Conservation (phyloP, 1,140 invertebrate species). For the Drosophila paulistorum region DNA sequence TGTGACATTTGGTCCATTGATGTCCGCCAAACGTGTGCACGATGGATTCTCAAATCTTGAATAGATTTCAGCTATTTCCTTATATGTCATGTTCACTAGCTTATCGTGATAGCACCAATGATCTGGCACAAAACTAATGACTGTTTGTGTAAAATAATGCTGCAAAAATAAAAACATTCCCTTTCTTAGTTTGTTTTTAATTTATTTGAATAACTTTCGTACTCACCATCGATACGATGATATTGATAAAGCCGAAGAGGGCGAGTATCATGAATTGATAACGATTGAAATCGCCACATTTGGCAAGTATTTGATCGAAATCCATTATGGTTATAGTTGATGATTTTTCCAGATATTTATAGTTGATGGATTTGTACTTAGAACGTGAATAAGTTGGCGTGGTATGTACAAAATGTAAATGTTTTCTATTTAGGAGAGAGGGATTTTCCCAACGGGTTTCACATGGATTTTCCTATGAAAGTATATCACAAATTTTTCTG, state of each 20-base stretch:
- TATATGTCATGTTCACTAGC: conserved; percentile 77
- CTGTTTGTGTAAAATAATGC: conserved; percentile 86
- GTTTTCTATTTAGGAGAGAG: conserved; percentile 12
- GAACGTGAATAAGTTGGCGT: conserved; percentile 8
- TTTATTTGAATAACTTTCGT: background rate
- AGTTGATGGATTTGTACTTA: conserved; percentile 42
- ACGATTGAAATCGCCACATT: conserved; percentile 86
- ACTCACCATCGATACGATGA: conserved; percentile 84
- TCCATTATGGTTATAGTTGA: conserved; percentile 75
- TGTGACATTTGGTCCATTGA: conserved; percentile 57
- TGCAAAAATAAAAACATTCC: background rate
- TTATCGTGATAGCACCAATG: conserved; percentile 83
- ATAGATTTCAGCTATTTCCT: conserved; percentile 76
- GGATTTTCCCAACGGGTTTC: conserved; percentile 12
- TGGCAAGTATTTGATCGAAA: conserved; percentile 85
- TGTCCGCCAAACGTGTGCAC: conserved; percentile 68
- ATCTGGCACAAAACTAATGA: conserved; percentile 84
- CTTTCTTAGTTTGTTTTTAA: background rate
- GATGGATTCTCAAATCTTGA: conserved; percentile 68
- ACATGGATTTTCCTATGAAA: conserved; percentile 28
- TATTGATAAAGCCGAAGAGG: conserved; percentile 85
- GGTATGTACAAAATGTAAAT: background rate
- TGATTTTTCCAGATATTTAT: background rate
- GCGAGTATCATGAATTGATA: conserved; percentile 86
- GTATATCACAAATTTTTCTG: conserved; percentile 45